Evolutionary conservation across 2,888 invertebrate species (phyloP), one percentile per base, ranked within the genome.

Genomic region (Spicauda simplicius): DNA sequence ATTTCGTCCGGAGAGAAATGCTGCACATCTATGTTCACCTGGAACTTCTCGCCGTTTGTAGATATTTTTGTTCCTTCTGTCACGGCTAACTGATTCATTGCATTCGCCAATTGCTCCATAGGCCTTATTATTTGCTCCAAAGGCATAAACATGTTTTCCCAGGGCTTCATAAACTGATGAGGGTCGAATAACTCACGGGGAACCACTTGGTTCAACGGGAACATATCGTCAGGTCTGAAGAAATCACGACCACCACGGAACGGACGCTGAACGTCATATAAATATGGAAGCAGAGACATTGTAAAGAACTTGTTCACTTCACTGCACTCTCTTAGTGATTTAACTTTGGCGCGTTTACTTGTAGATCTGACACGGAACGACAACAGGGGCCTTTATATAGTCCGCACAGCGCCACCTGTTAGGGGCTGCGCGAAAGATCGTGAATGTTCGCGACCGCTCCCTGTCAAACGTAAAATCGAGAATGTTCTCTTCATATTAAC

Each of bases 1-100:
- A 97, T 94, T 82, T 97, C 97, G 55, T 95, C 94, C 0, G 97
- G 97, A 0, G 94, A 85, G 75, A 97, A 97, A 75, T 97, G 96
- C 72, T 96, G 95, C 0, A 97, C 97, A 79, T 97, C 97, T 70
- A 97, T 90, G 73, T 94, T 95, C 0, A 96, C 94, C 81, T 95
- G 95, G 74, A 95, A 96, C 69, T 90, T 94, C 71, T 95, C 93
- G 11, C 93, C 82, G 74, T 94, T 93, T 1, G 86, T 80, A 0
- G 87, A 84, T 62, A 95, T 87, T 20, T 89, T 91, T 0, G 90
- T 87, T 0, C 86, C 88, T 70, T 94, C 94, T 60, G 80, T 77
- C 6, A 91, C 64, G 18, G 88, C 88, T 70, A 94, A 84, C 50
- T 89, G 83, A 70, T 87, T 87, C 76, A 93, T 80, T 0, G 80